Conservation (phyloP, 2,888 invertebrate species). For the Papilio elwesi region DNA sequence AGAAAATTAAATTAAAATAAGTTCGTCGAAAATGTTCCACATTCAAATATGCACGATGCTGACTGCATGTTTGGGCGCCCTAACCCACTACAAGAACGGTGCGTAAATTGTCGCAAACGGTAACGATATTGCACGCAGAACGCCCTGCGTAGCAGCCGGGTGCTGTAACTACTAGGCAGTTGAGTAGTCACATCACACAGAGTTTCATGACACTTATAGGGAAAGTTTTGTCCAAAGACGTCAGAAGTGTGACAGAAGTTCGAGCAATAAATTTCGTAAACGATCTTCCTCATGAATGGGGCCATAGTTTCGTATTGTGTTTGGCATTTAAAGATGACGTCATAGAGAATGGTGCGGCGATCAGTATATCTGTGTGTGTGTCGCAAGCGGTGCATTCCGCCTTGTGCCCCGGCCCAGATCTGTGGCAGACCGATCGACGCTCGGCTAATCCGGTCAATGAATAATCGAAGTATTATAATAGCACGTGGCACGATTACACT, state of each 20-base stretch:
- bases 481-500: neutral
- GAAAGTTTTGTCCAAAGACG: too few relatives aligned
- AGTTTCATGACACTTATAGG: too few relatives aligned
- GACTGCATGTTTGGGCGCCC: too few relatives aligned
- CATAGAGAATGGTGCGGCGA: slow-evolving; percentile 42
- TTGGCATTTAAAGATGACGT: slow-evolving; percentile 43
- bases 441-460: slow-evolving; percentile 53
- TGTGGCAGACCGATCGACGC: slow-evolving; percentile 53
- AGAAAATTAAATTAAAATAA: too few relatives aligned
- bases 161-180: too few relatives aligned
- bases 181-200: too few relatives aligned
- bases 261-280: slow-evolving; percentile 6
- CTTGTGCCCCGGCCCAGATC: slow-evolving; percentile 52
- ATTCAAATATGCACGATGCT: too few relatives aligned
- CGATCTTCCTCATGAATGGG: slow-evolving; percentile 26
- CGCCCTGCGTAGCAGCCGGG: too few relatives aligned
- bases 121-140: too few relatives aligned
- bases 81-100: too few relatives aligned
- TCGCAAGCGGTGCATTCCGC: slow-evolving; percentile 44
- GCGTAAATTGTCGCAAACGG: too few relatives aligned
- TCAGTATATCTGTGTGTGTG: slow-evolving; percentile 43
- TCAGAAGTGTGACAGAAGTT: neutral
- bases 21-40: too few relatives aligned
- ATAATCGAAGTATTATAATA: slow-evolving; percentile 48
- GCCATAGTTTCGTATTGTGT: slow-evolving; percentile 30